Evolutionary conservation across 1,140 invertebrate genomes (phyloP), one percentile per base, ranked within the genome.

Genomic region (Listronotus oregonensis): DNA sequence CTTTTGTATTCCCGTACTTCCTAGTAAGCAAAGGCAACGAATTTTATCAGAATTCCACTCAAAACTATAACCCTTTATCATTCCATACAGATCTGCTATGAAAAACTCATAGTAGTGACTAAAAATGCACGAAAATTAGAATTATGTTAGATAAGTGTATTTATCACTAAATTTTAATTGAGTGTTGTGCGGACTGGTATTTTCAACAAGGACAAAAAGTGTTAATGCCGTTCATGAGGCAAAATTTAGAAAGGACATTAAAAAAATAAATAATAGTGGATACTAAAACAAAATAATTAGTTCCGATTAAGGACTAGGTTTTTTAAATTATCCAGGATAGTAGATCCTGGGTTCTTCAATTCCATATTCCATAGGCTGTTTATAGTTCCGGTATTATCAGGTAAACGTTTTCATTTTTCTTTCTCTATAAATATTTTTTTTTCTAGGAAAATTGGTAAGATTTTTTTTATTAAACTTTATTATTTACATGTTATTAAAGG

Each of bases 371-470:
- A 46, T 46, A 37, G 34, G 34, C 34, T 4, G 11, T 37, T 42
- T 39, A 40, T 44, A 43, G 55, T 44, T 57, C 55, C 55, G 43
- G 64, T 52, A 34, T 51, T 27, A 14, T 56, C 57, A 59, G 64
- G 64, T 66, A 66, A 66, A 42, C 56, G 32, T 43, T 44, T 54
- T 46, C 42, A 27, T 64, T 63, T 50, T 66, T 52, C 17, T 61
- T 61, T 61, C 44, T 46, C 34, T 47, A 18, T 27, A 9, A 18
- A 11, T 47, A 47, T 32, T 51, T 32, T 61, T 61, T 51, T 39
- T 61, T 17, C 46, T 39, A 56, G 62, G 46, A 54, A 49, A 57
- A 57, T 58, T 47, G 62, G 62, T 64, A 64, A 64, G 62, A 43
- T 66, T 66, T 66, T 60, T 59, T 65, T 49, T 59, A 44, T 57